These are phyloP conservation scores for Leptinotarsa haldemani DNA, from an alignment of 2,888 invertebrate species.

Conservation along the genomic window DNA sequence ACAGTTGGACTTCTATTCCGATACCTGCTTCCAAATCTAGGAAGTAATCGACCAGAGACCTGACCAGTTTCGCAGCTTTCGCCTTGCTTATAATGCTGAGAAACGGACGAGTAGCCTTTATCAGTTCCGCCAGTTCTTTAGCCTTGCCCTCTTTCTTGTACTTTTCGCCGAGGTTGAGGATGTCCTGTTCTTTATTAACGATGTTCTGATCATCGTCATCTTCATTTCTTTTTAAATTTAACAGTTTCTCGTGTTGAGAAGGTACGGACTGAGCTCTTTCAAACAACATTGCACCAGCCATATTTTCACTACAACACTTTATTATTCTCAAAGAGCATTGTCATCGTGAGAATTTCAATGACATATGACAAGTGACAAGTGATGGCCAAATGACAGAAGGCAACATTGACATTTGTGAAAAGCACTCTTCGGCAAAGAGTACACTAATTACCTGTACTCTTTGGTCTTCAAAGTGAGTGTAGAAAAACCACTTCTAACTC, in stretches of 20 bases:
- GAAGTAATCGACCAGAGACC: slow-evolving; percentile 97
- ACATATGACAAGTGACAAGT: not conserved
- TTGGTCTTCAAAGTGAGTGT: no score
- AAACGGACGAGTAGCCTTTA: slow-evolving; percentile 95
- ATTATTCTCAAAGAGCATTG: slow-evolving; percentile 63
- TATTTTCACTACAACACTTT: slow-evolving; percentile 66
- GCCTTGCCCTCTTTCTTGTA: slow-evolving; percentile 95
- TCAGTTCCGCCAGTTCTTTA: slow-evolving; percentile 90
- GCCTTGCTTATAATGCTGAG: slow-evolving; percentile 96
- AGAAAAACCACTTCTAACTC: no score
- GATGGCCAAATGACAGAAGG: slow-evolving; percentile 18
- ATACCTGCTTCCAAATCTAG: slow-evolving; percentile 96
- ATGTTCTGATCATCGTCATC: slow-evolving; percentile 92
- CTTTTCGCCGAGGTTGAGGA: slow-evolving; percentile 90
- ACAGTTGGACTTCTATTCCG: slow-evolving; percentile 92
- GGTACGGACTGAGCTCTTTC: slow-evolving; percentile 85
- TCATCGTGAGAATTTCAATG: slow-evolving; percentile 54
- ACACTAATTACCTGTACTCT: no score
- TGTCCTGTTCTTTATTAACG: slow-evolving; percentile 92
- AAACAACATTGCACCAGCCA: slow-evolving; percentile 93
- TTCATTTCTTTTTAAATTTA: slow-evolving; percentile 82
- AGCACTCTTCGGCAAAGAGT: no score
- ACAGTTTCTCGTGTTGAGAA: slow-evolving; percentile 80
- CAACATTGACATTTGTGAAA: no score
- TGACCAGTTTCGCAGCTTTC: slow-evolving; percentile 97